These are phyloP conservation scores for Lasius platythorax DNA, from an alignment of 2,888 invertebrate species.

Conservation along the genomic window DNA sequence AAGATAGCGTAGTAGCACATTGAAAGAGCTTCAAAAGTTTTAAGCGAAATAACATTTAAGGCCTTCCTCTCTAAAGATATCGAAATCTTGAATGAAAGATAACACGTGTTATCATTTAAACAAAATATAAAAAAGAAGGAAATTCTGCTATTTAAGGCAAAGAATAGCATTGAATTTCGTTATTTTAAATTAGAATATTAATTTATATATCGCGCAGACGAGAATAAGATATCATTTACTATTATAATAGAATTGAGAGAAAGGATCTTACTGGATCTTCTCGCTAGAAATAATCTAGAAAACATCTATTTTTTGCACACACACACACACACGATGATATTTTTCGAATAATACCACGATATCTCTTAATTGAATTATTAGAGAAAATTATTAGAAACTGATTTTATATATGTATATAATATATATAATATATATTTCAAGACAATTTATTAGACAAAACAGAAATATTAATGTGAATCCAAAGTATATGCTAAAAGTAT, in stretches of 20 bases:
- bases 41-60: background rate
- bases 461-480: background rate
- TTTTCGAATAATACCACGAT: background rate
- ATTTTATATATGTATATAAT: no score
- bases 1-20: background rate
- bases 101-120: background rate
- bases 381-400: background rate
- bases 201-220: slow-evolving; percentile 12
- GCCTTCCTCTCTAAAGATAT: background rate
- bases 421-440: background rate
- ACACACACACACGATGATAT: background rate
- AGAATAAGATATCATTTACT: slow-evolving; percentile 26
- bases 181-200: slow-evolving; percentile 32
- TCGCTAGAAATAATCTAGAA: slow-evolving; percentile 3
- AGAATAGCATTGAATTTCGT: slow-evolving; percentile 1
- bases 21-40: background rate
- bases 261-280: background rate
- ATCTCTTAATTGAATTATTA: background rate
- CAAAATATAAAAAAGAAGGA: background rate
- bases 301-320: background rate
- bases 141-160: slow-evolving; percentile 13
- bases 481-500: background rate
- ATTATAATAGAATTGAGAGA: background rate
- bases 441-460: background rate
- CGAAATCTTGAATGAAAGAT: background rate